Base-by-base conservation (phyloP, 2,113 vertebrate species). In the Bos indicus region DNA sequence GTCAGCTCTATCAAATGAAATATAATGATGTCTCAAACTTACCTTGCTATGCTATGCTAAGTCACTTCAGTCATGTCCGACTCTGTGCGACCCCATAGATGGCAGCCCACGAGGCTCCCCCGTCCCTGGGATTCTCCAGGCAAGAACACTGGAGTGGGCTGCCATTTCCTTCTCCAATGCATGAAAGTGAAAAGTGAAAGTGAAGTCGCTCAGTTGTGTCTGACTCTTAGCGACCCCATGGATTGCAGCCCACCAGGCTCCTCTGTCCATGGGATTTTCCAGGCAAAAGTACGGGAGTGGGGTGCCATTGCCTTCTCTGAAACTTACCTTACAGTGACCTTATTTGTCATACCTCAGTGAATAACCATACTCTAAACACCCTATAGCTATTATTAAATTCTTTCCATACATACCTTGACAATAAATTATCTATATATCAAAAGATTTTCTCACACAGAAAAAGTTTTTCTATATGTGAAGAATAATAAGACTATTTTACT, bases 21-120 rank as follows among this genome's bases (percentile, higher is more conserved):
- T 77, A 95, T 2, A 97, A 97, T 81, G 87, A 96, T 98, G 98
- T 97, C 60, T 91, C 88, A 94, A 96, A 64, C 30, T 64, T n/a
- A 48, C 88, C 59, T 97, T 5, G 40, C 40, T 40, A 40, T 40
- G 40, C 40, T 40, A 40, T 40, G 40, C 40, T 40, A 40, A 40
- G 40, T 40, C 40, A 40, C 40, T 40, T 40, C 40, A 40, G 40
- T 40, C 40, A 40, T 40, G 40, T 40, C 40, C 40, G 40, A 40
- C 40, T 40, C 40, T 40, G 40, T 40, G 4, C 40, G 40, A 40
- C 40, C 40, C 40, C 40, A 40, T 40, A 40, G 40, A 4, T 40
- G 40, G 40, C 40, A 40, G 40, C 40, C 40, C 40, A 40, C 40
- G 40, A 40, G 40, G 40, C 40, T 40, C 40, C 40, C 40, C 40